Conservation (phyloP, 92 coral and sea anemone species). For the Galaxea fascicularis region DNA sequence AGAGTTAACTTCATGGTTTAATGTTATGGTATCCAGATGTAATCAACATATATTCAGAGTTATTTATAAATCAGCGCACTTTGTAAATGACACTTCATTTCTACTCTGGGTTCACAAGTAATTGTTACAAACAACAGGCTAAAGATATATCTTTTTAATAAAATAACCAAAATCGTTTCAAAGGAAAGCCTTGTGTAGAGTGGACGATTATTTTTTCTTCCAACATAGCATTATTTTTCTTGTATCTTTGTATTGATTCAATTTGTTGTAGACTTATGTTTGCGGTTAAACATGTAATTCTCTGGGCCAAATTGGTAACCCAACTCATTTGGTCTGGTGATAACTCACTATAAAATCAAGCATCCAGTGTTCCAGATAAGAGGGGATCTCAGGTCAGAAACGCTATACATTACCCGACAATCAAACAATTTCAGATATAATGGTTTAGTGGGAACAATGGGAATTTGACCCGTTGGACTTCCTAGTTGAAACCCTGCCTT, state of each 20-base stretch:
- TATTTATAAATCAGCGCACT: constrained; percentile 28
- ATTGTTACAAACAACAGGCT: constrained; percentile 38
- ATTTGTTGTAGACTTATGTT: constrained; percentile 25
- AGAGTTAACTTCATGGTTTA: constrained; percentile 9
- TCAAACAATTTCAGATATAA: too few relatives aligned
- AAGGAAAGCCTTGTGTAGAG: constrained; percentile 38
- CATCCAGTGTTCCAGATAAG: too few relatives aligned
- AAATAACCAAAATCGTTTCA: constrained; percentile 44
- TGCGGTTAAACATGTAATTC: background rate
- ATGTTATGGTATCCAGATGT: constrained; percentile 25
- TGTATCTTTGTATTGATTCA: constrained; percentile 54
- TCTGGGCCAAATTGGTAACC: background rate
- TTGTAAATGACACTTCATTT: constrained; percentile 38
- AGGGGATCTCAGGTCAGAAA: too few relatives aligned
- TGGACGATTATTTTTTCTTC: constrained; percentile 58
- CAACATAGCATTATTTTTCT: constrained; percentile 65
- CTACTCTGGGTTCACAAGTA: constrained; percentile 30
- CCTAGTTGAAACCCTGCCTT: too few relatives aligned
- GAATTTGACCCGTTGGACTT: too few relatives aligned
- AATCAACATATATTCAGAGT: background rate
- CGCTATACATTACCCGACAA: too few relatives aligned
- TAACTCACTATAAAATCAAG: background rate
- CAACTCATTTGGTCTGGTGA: background rate
- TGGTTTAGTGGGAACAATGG: too few relatives aligned
- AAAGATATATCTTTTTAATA: constrained; percentile 68